These are phyloP conservation scores for Pseudochromis fuscus DNA, from an alignment of 2,797 vertebrate genomes.

Conservation along the genomic window DNA sequence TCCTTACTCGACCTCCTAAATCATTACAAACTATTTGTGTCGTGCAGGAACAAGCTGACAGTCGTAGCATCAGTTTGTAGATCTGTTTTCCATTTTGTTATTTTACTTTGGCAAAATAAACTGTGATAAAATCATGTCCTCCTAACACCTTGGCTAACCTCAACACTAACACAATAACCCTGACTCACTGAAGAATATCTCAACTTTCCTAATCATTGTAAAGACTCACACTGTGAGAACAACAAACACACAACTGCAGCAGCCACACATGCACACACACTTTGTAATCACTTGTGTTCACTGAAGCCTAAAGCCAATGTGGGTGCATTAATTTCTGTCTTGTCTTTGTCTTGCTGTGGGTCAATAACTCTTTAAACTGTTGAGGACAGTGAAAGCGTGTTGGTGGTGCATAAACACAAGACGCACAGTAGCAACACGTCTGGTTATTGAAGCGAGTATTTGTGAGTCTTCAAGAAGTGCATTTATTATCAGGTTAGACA, in stretches of 20 bases:
- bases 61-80: no score
- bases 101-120: no score
- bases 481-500: slow-evolving; percentile 36
- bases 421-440: not conserved
- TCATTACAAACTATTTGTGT: no score
- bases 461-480: slow-evolving; percentile 17
- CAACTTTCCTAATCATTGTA: not conserved
- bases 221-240: slow-evolving; percentile 6
- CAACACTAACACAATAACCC: no score
- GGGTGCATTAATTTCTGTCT: slow-evolving; percentile 36
- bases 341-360: slow-evolving; percentile 46
- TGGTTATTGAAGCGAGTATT: slow-evolving; percentile 18
- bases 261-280: slow-evolving; percentile 5
- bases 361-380: slow-evolving; percentile 44
- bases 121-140: no score
- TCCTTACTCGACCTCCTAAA: no score
- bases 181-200: not conserved
- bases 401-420: slow-evolving; percentile 21
- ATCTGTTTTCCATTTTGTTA: no score
- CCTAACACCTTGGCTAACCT: no score
- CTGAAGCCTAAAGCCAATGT: slow-evolving; percentile 36
- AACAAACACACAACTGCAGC: not conserved
- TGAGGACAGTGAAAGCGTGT: slow-evolving; percentile 17
- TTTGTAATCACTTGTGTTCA: slow-evolving; percentile 43
- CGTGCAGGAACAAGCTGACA: no score